Base-by-base conservation (phyloP, 53 echinoderm and acorn worm species). In the Patiria pectinifera region DNA sequence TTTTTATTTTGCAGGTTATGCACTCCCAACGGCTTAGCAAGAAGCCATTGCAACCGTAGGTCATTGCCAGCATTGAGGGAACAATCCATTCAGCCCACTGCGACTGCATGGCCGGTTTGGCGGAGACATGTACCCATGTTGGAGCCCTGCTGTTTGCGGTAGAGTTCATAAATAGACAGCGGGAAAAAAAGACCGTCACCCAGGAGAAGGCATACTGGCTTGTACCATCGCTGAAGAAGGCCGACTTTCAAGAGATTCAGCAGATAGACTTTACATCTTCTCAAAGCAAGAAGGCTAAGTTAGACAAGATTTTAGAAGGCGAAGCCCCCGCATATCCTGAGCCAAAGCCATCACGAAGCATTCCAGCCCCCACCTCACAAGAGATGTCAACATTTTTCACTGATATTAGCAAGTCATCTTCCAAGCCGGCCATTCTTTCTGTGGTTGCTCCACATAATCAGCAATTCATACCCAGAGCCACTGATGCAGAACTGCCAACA, bases 181-280 rank as follows among this genome's bases (percentile, higher is more conserved):
- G 35, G 87, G 18, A 87, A 44, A 74, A 71, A 25, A 86, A 87
- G 26, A 92, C 87, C 24, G 87, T 92, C 19, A 92, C 87, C 19
- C 78, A 87, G 62, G 93, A 63, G 71, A 76, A 59, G 45, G 86
- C 93, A 2, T 87, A 87, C 61, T 92, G 93, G 93, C 43, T 92
- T 3, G 80, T 87, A 19, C 93, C 93, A 61, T 77, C 86, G 19
- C 72, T 92, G 23, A 60, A 35, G 47, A 92, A 92, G 61, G 93
- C 61, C 14, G 76, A 69, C 35, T 86, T 77, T 48, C 62, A 49
- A 18, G 75, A 86, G 44, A 47, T 76, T 59, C 45, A 48, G 25
- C 18, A 78, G 18, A 86, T 92, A 45, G 86, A 92, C 80, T 92
- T 92, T 76, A 85, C 92, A 15, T 85, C 92, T 84, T 69, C 85